Base-by-base conservation (phyloP, 1,140 invertebrate genomes). In the Drosophila sp. region DNA sequence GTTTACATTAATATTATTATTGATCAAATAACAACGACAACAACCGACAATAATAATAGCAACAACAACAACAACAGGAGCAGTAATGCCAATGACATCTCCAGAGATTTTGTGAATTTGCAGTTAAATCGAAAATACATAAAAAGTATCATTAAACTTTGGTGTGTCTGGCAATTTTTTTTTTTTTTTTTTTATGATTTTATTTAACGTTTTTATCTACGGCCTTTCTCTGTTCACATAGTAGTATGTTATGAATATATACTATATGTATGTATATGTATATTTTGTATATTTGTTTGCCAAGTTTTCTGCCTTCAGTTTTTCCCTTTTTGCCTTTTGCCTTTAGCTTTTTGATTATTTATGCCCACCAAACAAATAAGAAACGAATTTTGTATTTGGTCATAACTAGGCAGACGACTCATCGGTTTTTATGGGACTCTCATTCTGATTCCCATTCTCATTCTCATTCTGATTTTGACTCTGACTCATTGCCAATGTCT, bases 131-230 rank as follows among this genome's bases (percentile, higher is more conserved):
- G 66, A 66, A 78, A 79, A 82, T 58, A 63, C 83, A 87, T 79
- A 82, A 85, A 50, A 85, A 72, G 64, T 75, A 86, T 76, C 75
- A 79, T 85, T 82, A 76, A 85, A 72, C 75, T 70, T 78, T 86
- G 47, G 70, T 81, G 74, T 86, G 74, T 86, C 70, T 81, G 78
- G 54, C 70, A 56, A 63, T 69, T 66, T 66, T 47, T 56, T 72
- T 62, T 27, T 25, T 44, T 63, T 44, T 56, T 40, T 41, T 68
- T 76, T 76, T 76, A 56, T 81, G 83, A 67, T 75, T 85, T 80
- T 69, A 61, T 86, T 64, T 11, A 75, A 79, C 68, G 47, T 76
- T 79, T 87, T 87, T 85, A 87, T 87, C 75, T 82, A 40, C 27
- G 60, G 67, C 63, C 56, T 30, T 32, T 41, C 33, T 76, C 60